A percentile compares a stretch with the other conserved stretches of the same genome.
Conservation (phyloP, 2,797 vertebrate genomes). For the Gouania willdenowi region DNA sequence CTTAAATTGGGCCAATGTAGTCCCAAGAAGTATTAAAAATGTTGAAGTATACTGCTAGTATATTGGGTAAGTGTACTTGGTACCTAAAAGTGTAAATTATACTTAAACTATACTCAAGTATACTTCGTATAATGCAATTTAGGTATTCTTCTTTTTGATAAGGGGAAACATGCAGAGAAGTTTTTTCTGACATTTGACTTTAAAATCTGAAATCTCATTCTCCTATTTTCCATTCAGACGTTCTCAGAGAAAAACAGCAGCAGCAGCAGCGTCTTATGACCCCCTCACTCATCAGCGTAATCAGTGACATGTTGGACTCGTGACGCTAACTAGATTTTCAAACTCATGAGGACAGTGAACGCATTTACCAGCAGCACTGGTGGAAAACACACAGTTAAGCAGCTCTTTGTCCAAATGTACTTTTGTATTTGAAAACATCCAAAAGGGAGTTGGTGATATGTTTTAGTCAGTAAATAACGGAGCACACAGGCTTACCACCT, state of each 20-base stretch:
- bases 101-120: too few relatives aligned
- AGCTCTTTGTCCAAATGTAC: constrained; percentile 29
- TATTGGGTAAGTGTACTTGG: too few relatives aligned
- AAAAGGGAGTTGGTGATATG: constrained; percentile 29
- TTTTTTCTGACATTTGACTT: too few relatives aligned
- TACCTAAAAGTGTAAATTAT: too few relatives aligned
- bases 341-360: constrained; percentile 67
- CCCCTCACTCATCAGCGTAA: constrained; percentile 67
- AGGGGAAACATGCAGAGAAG: too few relatives aligned
- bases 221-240: constrained; percentile 1
- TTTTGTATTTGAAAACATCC: constrained; percentile 21
- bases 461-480: constrained; percentile 23
- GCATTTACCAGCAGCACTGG: constrained; percentile 67
- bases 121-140: too few relatives aligned
- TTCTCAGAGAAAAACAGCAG: constrained; percentile 19
- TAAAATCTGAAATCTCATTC: neutral
- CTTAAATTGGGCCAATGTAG: too few relatives aligned
- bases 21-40: too few relatives aligned
- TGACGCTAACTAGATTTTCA: constrained; percentile 81
- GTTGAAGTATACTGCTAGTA: too few relatives aligned
- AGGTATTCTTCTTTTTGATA: too few relatives aligned
- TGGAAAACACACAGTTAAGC: constrained; percentile 52
- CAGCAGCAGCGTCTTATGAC: constrained; percentile 74
- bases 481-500: constrained; percentile 28
- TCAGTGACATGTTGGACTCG: constrained; percentile 78